phyloP scores from a whole-genome alignment of 2,888 invertebrate genomes.

The Eumerus sabulonum region DNA sequence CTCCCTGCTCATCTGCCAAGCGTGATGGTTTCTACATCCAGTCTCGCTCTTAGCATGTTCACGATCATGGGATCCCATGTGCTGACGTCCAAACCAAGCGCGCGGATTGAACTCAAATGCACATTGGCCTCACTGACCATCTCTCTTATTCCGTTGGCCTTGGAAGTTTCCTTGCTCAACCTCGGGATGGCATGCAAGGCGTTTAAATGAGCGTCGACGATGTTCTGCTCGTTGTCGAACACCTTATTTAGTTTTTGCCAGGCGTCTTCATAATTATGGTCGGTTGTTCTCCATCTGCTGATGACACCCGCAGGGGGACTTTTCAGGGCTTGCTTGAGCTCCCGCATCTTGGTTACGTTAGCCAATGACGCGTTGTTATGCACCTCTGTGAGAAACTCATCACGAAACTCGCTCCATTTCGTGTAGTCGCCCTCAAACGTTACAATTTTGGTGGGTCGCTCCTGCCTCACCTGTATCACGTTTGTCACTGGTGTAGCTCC shows the following conservation, averaged over 20 bases:
- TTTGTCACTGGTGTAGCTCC: background rate
- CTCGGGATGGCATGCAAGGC: slow-evolving; percentile 3
- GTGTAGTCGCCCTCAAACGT: slow-evolving; percentile 1
- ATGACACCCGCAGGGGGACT: background rate
- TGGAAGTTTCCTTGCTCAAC: background rate
- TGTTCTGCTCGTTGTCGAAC: slow-evolving; percentile 17
- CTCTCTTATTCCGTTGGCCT: slow-evolving; percentile 1
- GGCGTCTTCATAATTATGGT: background rate
- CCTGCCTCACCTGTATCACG: slow-evolving; percentile 2
- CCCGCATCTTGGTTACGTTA: background rate
- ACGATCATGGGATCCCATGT: slow-evolving; percentile 14
- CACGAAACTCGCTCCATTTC: slow-evolving; percentile 8
- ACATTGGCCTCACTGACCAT: slow-evolving; percentile 19
- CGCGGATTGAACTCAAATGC: slow-evolving; percentile 16
- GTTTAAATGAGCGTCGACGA: slow-evolving; percentile 2
- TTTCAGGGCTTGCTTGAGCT: background rate
- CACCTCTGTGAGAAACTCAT: background rate
- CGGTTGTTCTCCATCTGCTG: slow-evolving; percentile 5
- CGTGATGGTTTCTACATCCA: slow-evolving; percentile 6
- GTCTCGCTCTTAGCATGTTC: slow-evolving; percentile 8
- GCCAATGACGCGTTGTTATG: background rate
- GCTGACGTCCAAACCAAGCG: slow-evolving; percentile 5
- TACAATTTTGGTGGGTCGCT: background rate
- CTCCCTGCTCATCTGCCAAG: slow-evolving; percentile 1
- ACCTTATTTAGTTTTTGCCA: slow-evolving; percentile 5